Conservation (phyloP, 2,113 vertebrate genomes). For the Vulpes ferrilata region DNA sequence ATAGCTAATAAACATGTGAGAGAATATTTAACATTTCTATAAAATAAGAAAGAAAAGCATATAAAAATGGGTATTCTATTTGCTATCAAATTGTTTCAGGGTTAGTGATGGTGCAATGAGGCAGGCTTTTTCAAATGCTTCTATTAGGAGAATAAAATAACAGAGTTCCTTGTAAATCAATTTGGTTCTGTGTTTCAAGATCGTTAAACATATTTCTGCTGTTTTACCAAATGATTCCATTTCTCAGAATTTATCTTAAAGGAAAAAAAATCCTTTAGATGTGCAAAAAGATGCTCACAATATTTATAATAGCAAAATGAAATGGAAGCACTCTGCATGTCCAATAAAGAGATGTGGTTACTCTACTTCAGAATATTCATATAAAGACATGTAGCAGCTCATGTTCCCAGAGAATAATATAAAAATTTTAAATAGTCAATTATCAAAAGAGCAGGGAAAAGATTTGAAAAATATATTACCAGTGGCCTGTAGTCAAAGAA, state of each 20-base stretch:
- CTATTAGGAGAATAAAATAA: constrained; percentile 64
- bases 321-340: background rate
- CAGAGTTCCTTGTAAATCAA: constrained; percentile 61
- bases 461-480: background rate
- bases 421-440: background rate
- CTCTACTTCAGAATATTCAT: background rate
- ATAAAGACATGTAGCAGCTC: background rate
- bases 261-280: constrained; percentile 29
- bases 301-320: background rate
- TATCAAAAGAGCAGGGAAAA: background rate
- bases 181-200: constrained; percentile 67
- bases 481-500: background rate
- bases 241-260: constrained; percentile 57
- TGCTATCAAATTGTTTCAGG: constrained; percentile 58
- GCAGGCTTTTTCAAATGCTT: constrained; percentile 40
- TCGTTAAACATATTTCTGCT: constrained; percentile 61
- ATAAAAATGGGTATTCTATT: constrained; percentile 11
- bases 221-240: constrained; percentile 66
- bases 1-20: background rate
- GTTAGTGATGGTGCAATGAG: background rate
- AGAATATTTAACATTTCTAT: background rate
- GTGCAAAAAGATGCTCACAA: background rate
- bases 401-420: background rate
- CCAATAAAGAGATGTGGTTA: background rate
- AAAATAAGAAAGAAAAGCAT: constrained; percentile 40